Evolutionary conservation across 2,888 invertebrate genomes (phyloP), one percentile per base, ranked within the genome.

Genomic region (Chamaedrilus cognettii): DNA sequence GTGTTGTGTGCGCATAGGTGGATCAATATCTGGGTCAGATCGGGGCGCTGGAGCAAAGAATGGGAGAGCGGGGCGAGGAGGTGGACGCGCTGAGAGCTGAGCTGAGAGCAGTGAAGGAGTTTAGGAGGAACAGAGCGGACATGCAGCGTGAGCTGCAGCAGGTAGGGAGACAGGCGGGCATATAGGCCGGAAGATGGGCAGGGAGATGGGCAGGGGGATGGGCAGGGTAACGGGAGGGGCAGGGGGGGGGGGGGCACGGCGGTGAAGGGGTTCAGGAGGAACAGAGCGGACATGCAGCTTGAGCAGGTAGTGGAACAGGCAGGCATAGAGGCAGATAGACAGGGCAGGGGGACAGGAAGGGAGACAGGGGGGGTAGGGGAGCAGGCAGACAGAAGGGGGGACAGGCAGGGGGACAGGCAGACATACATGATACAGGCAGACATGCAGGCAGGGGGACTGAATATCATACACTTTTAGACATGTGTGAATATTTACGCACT

Each of bases 61-160:
- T 42, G 42, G 19, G 42, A 19, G 19, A 42, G 42, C 42, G 42
- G 42, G 19, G 42, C 42, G 42, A 42, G 33, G 83, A 83, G 65
- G 77, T 82, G 23, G 79, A 81, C 32, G 69, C 81, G 19, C 76
- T 83, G 77, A 80, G 82, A 64, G 79, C 76, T 61, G 83, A 84
- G 67, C 76, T 84, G 31, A 81, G 82, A 75, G 73, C 78, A 69
- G 80, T 84, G 26, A 82, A 82, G 66, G 83, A 84, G 66, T 83
- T 84, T 73, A 69, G 81, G 5, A 74, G 79, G 51, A 81, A 82
- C 65, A 71, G 82, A 50, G 79, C 76, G 33, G 79, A 80, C 67
- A 82, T 84, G 83, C 82, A 82, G 71, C 81, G 79, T 65, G 83
- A 83, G 66, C 72, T 84, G n/a, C 82, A 83, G 67, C 82, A 83